Evolutionary conservation across 2,113 vertebrate genomes (phyloP), one percentile per base, ranked within the genome.

Genomic region (Calyptommatus sinebrachiatus): DNA sequence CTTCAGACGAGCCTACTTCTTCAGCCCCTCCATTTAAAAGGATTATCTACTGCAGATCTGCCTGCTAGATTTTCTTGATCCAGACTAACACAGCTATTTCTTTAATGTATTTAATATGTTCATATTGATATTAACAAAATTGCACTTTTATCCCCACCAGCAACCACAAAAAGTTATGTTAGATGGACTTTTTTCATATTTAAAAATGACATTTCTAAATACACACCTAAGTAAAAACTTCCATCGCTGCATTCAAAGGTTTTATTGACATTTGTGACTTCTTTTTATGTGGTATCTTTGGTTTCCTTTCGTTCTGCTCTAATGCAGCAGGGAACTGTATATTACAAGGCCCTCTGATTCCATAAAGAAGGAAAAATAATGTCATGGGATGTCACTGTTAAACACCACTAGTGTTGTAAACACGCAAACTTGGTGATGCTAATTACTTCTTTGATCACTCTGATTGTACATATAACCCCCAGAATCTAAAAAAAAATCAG

Each of bases 121-220:
- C 87, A 92, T 93, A 94, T 83, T 91, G 82, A 80, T 16, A 45
- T 81, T 88, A 91, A 89, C 94, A 92, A 92, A 94, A 88, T 93
- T 87, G 87, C 93, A 94, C 88, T 85, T 93, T 71, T 79, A 28
- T 46, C n/a, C 61, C 24, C 35, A 7, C 88, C 89, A 92, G 91
- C 89, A 94, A 90, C 91, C 95, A 92, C 88, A 89, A 71, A 93
- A 93, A 93, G 91, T 90, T n/a, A 57, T 50, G 8, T 84, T 70
- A 80, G 18, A 79, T 71, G 70, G 31, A 83, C 45, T 76, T 71
- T 16, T 81, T 85, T 89, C 67, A 45, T 62, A 10, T 41, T 29
- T 86, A 77, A 83, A 81, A 84, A 85, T 75, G 85, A 68, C 16
- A 78, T 87, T 86, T 89, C 78, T 1, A 0, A 24, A 45, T 70